These are phyloP conservation scores for Chiridota heheva DNA, from an alignment of 35 echinoderm and acorn worm species.

Conservation along the genomic window DNA sequence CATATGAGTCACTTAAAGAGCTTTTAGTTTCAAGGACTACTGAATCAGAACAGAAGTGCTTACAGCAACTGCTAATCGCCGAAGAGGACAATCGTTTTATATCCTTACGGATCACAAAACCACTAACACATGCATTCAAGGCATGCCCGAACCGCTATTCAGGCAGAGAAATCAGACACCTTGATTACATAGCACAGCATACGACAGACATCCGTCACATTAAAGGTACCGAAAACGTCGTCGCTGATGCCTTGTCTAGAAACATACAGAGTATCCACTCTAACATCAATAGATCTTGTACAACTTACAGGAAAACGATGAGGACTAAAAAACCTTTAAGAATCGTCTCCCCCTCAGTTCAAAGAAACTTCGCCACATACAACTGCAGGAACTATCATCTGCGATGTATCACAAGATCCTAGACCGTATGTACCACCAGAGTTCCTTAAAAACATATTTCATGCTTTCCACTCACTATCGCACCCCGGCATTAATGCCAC, in stretches of 20 bases:
- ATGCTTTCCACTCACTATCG: constrained; percentile 1
- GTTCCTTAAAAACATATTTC: neutral
- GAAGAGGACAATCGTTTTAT: constrained; percentile 31
- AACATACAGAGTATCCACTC: neutral
- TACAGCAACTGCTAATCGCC: no score
- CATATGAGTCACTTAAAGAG: no score
- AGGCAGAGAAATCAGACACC: constrained; percentile 37
- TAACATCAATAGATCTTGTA: no score
- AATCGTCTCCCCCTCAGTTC: neutral
- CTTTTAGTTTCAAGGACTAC: no score
- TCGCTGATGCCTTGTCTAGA: constrained; percentile 33
- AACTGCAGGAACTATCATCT: neutral
- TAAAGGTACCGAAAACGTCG: constrained; percentile 38
- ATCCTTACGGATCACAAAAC: constrained; percentile 56
- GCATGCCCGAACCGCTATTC: constrained; percentile 36
- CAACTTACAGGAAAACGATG: constrained; percentile 21
- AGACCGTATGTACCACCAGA: neutral
- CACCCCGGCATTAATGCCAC: constrained; percentile 19
- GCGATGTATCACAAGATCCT: neutral
- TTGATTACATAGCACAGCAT: constrained; percentile 52
- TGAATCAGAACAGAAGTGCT: no score
- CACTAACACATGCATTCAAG: constrained; percentile 12
- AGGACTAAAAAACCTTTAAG: neutral
- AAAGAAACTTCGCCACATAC: neutral
- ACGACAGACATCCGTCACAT: constrained; percentile 55